Evolutionary conservation across 2,797 vertebrate genomes (phyloP).

Genomic region (Sciaenops ocellatus): DNA sequence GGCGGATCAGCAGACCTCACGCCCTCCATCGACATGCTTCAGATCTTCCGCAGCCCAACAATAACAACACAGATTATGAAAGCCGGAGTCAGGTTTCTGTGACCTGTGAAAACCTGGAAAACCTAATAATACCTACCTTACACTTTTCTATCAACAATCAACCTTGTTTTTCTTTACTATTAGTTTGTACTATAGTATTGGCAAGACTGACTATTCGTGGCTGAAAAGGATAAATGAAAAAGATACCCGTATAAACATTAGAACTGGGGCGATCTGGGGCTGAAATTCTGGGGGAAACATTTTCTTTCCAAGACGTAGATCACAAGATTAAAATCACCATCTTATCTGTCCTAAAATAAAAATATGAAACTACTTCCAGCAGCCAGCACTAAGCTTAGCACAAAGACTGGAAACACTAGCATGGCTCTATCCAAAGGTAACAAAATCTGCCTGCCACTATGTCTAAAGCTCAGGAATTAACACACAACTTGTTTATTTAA

Average conservation of each 20-base stretch:
- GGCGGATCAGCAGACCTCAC: constrained; percentile 30
- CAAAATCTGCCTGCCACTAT: neutral
- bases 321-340: neutral
- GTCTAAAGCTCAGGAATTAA: neutral
- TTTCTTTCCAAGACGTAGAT: neutral
- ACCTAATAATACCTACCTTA: constrained; percentile 8
- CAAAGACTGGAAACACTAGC: neutral
- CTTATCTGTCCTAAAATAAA: neutral
- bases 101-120: neutral
- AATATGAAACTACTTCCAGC: neutral
- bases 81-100: constrained; percentile 20
- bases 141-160: neutral
- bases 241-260: neutral
- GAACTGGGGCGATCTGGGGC: no score
- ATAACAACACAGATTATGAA: constrained; percentile 3
- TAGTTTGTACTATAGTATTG: neutral
- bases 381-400: neutral
- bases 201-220: neutral
- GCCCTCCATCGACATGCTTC: constrained; percentile 18
- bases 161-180: neutral
- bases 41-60: constrained; percentile 15
- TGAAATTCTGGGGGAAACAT: neutral
- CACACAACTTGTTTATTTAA: neutral
- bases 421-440: neutral
- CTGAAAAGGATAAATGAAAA: neutral